Evolutionary conservation across 2,113 vertebrate genomes (phyloP), one percentile per base, ranked within the genome.

Genomic region (Prietella phreatophila): DNA sequence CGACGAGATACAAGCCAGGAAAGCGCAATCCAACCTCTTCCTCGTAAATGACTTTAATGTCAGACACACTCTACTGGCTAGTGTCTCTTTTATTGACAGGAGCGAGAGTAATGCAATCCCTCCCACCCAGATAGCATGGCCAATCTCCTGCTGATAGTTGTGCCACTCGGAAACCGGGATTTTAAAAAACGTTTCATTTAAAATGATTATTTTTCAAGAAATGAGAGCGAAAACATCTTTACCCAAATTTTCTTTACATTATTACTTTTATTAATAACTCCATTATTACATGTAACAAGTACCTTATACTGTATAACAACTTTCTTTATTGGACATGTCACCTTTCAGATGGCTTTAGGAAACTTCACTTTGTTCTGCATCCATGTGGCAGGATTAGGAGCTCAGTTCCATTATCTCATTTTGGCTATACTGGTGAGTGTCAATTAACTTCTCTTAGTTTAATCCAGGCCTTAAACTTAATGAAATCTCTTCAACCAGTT

Each of bases 351-450:
- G 86, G 93, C 93, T 58, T 94, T 95, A 88, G 93, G 94, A 61
- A 95, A 95, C 85, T 95, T 97, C 89, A 94, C 94, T 0, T 90
- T 96, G 61, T 96, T 96, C 87, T 96, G 94, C 83, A 95, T 92
- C 71, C 94, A 95, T 61, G 95, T 92, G 0, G 93, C 92, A 0
- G 94, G 93, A 30, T 91, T 95, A 36, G 93, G 93, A 0, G 88
- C 91, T 78, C 92, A 93, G 6, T 96, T 96, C 90, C 95, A 95
- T 84, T 92, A 95, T 86, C 91, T 96, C 33, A 89, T 95, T 19
- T 91, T 96, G 89, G 92, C 93, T 89, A 90, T 95, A 75, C 85
- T 96, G 93, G 96, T 97, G 90, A 92, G 86, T 86, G 42, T 4
- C 58, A 56, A 15, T 22, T 11, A 53, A 5, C 8, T 53, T 85